phyloP scores from a whole-genome alignment of 2,888 invertebrate genomes.

The Cataglyphis altisquamis region DNA sequence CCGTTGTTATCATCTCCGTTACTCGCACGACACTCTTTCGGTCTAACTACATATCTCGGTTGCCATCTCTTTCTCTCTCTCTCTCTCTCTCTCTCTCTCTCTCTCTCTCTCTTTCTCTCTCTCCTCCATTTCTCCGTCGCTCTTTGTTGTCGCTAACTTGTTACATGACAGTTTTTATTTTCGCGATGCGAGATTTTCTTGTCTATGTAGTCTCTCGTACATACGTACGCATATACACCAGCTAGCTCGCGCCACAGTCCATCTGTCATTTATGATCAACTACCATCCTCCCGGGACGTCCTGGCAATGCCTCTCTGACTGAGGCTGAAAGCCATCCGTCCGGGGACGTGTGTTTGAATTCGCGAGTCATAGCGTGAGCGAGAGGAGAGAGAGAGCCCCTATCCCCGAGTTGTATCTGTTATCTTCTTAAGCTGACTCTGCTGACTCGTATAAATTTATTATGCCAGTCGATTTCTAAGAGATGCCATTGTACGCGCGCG shows the following conservation, averaged over 20 bases:
- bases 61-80: slow-evolving; percentile 43
- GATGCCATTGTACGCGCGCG: slow-evolving; percentile 38
- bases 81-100: slow-evolving; percentile 34
- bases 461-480: slow-evolving; percentile 52
- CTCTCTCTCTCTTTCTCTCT: slow-evolving; percentile 12
- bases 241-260: slow-evolving; percentile 54
- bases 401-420: slow-evolving; percentile 39
- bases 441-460: slow-evolving; percentile 58
- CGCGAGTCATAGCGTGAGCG: slow-evolving; percentile 55
- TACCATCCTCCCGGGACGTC: slow-evolving; percentile 60
- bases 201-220: slow-evolving; percentile 35
- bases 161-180: slow-evolving; percentile 63
- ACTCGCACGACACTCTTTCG: slow-evolving; percentile 43
- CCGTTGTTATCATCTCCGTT: slow-evolving; percentile 45
- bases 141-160: slow-evolving; percentile 62
- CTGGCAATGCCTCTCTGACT: slow-evolving; percentile 51
- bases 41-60: slow-evolving; percentile 56
- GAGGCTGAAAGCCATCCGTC: slow-evolving; percentile 58
- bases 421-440: slow-evolving; percentile 57
- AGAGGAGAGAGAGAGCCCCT: slow-evolving; percentile 28
- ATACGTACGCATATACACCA: slow-evolving; percentile 46
- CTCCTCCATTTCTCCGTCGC: slow-evolving; percentile 26
- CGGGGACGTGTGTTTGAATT: slow-evolving; percentile 53
- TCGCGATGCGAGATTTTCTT: slow-evolving; percentile 45
- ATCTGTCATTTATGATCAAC: slow-evolving; percentile 70